These are phyloP conservation scores for Anabacerthia variegaticeps DNA, from an alignment of 2,797 vertebrate species.

Conservation along the genomic window DNA sequence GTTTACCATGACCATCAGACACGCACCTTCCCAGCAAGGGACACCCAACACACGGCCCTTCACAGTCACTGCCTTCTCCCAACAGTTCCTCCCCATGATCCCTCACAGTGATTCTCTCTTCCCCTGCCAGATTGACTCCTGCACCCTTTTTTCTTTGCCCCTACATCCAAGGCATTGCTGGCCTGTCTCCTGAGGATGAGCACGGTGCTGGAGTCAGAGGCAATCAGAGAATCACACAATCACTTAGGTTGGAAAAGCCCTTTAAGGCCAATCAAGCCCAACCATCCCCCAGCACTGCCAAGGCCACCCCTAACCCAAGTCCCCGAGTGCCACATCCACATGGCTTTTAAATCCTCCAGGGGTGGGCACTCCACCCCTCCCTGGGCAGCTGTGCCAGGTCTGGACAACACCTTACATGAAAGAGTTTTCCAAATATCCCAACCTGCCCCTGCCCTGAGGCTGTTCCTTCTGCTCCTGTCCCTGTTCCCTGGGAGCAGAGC, in stretches of 20 bases:
- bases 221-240: rapidly evolving
- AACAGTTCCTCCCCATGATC: rapidly evolving
- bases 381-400: background rate
- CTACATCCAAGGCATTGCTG: rapidly evolving
- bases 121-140: background rate
- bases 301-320: background rate
- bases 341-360: rapidly evolving
- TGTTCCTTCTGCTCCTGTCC: background rate
- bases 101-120: rapidly evolving
- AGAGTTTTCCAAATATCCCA: too few species aligned
- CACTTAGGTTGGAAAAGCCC: background rate
- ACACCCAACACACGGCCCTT: background rate
- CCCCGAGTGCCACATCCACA: background rate
- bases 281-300: background rate
- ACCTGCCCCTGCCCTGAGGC: rapidly evolving
- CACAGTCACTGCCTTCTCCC: background rate
- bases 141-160: background rate
- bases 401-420: background rate
- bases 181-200: background rate
- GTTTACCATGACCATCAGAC: background rate
- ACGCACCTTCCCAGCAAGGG: background rate
- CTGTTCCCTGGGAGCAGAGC: background rate
- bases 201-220: background rate
- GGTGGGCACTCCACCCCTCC: rapidly evolving
- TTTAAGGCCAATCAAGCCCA: background rate